phyloP scores from a whole-genome alignment of 2,888 invertebrate genomes.

The Byasa hedistus region DNA sequence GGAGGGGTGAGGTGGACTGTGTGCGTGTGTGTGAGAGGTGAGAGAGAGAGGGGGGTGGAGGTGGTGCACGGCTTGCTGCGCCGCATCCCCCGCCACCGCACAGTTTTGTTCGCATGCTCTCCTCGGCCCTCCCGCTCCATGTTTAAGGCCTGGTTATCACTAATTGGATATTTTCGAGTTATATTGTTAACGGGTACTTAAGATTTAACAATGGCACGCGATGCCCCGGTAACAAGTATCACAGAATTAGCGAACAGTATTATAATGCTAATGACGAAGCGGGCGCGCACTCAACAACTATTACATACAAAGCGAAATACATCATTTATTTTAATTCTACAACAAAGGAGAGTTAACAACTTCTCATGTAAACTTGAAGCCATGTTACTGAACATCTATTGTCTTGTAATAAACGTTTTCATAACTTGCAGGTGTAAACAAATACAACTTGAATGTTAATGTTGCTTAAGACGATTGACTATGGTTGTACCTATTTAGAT shows the following conservation, averaged over 20 bases:
- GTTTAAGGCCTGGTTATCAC: constrained; percentile 60
- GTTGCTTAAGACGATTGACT: too few species aligned
- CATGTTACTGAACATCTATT: too few species aligned
- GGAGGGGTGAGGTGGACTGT: constrained; percentile 20
- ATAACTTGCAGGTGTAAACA: too few species aligned
- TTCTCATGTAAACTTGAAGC: too few species aligned
- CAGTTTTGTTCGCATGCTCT: constrained; percentile 72
- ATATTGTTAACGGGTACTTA: constrained; percentile 43
- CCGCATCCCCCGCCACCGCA: constrained; percentile 61
- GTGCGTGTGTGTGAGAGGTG: constrained; percentile 33
- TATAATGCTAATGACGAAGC: constrained; percentile 36
- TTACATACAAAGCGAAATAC: neutral
- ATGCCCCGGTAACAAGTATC: constrained; percentile 40
- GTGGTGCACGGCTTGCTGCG: constrained; percentile 56
- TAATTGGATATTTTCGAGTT: constrained; percentile 65
- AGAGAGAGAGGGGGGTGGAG: constrained; percentile 38
- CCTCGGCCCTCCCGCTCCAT: constrained; percentile 57
- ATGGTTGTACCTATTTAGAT: too few species aligned
- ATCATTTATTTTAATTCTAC: too few species aligned
- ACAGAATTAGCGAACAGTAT: constrained; percentile 38
- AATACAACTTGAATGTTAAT: too few species aligned
- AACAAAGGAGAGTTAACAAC: too few species aligned
- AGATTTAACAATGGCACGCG: constrained; percentile 41
- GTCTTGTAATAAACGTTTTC: too few species aligned
- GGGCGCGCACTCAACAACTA: constrained; percentile 2